Percentiles rank a stretch among this genome's conserved stretches.
Conservation (phyloP, 2,888 invertebrate species). For the Eulithis testata region DNA sequence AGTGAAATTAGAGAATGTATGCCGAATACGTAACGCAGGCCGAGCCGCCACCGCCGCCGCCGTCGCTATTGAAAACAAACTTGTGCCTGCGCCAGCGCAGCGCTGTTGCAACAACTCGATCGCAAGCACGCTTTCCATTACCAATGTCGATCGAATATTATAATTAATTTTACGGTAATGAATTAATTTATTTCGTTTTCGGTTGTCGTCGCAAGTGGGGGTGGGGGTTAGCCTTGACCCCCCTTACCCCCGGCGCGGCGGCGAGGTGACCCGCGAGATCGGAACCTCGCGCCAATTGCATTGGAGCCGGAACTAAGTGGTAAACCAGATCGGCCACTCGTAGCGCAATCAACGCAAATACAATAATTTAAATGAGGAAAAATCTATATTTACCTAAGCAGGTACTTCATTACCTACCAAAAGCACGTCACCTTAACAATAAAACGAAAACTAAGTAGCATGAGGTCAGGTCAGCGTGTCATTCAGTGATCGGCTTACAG, state of each 20-base stretch:
- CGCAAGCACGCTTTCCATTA: slow-evolving; percentile 35
- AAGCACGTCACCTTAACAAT: no score
- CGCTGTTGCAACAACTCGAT: slow-evolving; percentile 8
- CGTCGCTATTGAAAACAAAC: slow-evolving; percentile 6
- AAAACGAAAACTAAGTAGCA: neutral
- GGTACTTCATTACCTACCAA: no score
- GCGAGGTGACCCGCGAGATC: slow-evolving; percentile 6
- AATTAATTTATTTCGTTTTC: slow-evolving; percentile 34
- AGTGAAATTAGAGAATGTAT: slow-evolving; percentile 48
- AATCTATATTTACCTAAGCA: neutral
- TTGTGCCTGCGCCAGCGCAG: slow-evolving; percentile 13
- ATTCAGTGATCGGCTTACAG: neutral
- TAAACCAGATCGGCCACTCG: no score
- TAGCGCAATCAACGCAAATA: neutral
- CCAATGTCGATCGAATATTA: slow-evolving; percentile 37
- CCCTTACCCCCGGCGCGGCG: neutral
- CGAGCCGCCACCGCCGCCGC: neutral
- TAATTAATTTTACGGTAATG: slow-evolving; percentile 34
- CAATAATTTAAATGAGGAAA: neutral
- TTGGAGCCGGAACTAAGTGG: slow-evolving; percentile 32
- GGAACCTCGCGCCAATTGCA: slow-evolving; percentile 27
- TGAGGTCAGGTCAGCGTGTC: slow-evolving; percentile 8
- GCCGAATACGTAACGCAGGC: slow-evolving; percentile 40
- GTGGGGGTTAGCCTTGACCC: slow-evolving; percentile 37
- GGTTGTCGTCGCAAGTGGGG: slow-evolving; percentile 1